Base-by-base conservation (phyloP, 2,888 invertebrate genomes). In the Hypomecis punctinalis region DNA sequence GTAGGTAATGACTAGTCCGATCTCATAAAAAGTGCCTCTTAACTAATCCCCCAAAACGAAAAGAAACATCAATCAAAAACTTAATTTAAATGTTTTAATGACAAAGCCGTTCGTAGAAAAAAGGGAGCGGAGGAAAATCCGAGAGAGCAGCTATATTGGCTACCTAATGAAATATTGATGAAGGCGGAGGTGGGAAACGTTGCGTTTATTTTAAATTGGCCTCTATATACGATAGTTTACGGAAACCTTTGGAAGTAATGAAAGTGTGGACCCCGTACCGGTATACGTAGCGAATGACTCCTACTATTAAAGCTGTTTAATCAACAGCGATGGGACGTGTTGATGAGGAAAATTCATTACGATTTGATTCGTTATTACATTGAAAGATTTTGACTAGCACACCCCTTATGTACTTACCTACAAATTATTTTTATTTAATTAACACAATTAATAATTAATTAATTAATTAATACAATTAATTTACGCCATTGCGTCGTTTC, bases 81-180 rank as follows among this genome's bases (percentile, higher is more conserved):
- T 54, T 43, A 43, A 54, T 43, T 43, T 35, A 11, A 43, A 43
- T 36, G 11, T 54, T 45, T 35, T 11, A 36, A 54, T 45, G 11
- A 45, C 35, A n/a, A 36, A 43, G 11, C 10, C 13, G 40, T 33
- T 45, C 66, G 56, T 66, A 59, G 66, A 37, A 70, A 76, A 72
- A 74, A 76, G 70, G 51, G 68, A 63, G 66, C 70, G 58, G 63
- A 58, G 67, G 71, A 40, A 10, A 40, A 42, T n/a, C 23, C 23
- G 71, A 56, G 35, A 57, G 46, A 35, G 40, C n/a, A 40, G 35
- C 45, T 74, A 80, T 84, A 83, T 84, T 83, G 83, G 78, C 74
- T 76, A 64, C 71, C 76, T 77, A 78, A 85, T 87, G 82, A 84
- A 86, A 85, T 83, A 86, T 86, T 85, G 84, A 86, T 86, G 85